phyloP scores from a whole-genome alignment of 2,113 vertebrate species.

The Thamnaconus septentrionalis region DNA sequence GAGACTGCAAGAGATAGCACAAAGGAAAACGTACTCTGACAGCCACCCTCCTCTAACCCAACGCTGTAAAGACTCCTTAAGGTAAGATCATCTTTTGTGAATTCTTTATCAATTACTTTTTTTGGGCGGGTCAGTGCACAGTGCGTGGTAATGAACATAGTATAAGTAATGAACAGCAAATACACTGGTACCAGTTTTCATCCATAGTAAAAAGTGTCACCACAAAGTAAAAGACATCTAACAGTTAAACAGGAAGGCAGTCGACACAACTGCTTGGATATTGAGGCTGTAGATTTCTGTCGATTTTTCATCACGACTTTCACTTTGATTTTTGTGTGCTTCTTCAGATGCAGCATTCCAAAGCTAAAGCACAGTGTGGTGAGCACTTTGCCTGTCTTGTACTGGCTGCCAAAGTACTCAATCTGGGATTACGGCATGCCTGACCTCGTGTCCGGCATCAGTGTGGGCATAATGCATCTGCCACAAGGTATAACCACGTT shows the following conservation, averaged over 20 bases:
- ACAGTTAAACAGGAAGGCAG: too few species aligned
- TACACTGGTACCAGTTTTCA: too few species aligned
- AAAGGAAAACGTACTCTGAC: constrained; percentile 59
- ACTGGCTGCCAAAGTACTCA: constrained; percentile 91
- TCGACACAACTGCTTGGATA: too few species aligned
- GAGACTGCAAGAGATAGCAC: constrained; percentile 80
- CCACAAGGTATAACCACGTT: constrained; percentile 83
- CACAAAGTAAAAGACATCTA: too few species aligned
- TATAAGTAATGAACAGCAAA: too few species aligned
- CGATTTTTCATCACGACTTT: not conserved
- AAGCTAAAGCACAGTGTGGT: constrained; percentile 74
- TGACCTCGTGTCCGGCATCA: constrained; percentile 88
- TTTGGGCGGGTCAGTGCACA: too few species aligned
- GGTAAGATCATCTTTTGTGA: constrained; percentile 52
- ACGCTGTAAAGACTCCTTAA: constrained; percentile 63
- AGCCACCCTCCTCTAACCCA: constrained; percentile 39
- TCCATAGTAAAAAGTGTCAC: too few species aligned
- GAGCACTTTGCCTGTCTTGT: constrained; percentile 81
- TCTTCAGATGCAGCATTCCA: constrained; percentile 78
- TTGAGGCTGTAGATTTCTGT: too few species aligned
- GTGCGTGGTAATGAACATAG: too few species aligned
- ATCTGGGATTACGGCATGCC: constrained; percentile 88
- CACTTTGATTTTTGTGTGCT: not conserved
- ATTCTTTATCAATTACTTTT: too few species aligned
- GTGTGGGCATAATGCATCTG: constrained; percentile 97